Conservation (phyloP, 2,888 invertebrate species). For the Macrosiphum euphorbiae region DNA sequence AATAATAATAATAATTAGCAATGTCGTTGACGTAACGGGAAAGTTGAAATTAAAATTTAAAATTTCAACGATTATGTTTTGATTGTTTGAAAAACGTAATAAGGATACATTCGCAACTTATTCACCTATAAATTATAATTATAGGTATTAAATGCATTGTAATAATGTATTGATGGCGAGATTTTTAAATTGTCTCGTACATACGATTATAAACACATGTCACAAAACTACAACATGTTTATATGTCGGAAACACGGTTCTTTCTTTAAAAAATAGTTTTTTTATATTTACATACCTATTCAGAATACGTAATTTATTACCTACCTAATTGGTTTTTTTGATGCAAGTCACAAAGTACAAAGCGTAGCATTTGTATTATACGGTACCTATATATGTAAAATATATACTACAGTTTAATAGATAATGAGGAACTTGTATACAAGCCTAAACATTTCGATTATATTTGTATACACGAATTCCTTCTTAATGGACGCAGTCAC, state of each 20-base stretch:
- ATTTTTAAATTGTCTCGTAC: background rate
- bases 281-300: background rate
- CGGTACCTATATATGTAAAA: background rate
- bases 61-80: background rate
- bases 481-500: conserved; percentile 21
- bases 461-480: conserved; percentile 21
- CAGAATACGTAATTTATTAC: background rate
- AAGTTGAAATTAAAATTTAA: background rate
- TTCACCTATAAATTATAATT: background rate
- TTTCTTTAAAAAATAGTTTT: background rate
- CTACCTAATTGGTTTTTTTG: background rate
- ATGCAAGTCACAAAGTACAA: background rate
- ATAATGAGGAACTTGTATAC: conserved; percentile 6
- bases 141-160: background rate
- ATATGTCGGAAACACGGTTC: background rate
- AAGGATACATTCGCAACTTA: background rate
- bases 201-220: background rate
- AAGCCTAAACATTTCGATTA: background rate
- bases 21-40: background rate
- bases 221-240: background rate
- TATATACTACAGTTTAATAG: background rate
- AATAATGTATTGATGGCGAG: background rate
- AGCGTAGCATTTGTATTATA: background rate
- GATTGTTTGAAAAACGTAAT: background rate
- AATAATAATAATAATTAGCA: background rate